Evolutionary conservation across 2,888 invertebrate species (phyloP).

Genomic region (Theretra japonica): DNA sequence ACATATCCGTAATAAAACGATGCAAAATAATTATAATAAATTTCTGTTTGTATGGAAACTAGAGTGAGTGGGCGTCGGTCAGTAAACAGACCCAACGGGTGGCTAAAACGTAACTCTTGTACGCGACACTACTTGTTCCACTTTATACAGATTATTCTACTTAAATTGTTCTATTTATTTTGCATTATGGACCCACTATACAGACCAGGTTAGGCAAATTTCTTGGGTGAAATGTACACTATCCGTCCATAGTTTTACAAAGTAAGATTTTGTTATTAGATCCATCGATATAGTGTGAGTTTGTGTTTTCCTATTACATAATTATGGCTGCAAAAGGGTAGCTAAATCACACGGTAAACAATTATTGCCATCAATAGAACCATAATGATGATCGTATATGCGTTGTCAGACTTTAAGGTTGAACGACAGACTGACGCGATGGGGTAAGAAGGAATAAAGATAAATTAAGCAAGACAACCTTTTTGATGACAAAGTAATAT

Average conservation of each 20-base stretch:
- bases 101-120: constrained; percentile 73
- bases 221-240: neutral
- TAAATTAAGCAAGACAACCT: no score
- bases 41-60: constrained; percentile 34
- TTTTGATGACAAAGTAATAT: no score
- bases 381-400: no score
- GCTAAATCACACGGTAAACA: no score
- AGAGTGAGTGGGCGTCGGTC: constrained; percentile 44
- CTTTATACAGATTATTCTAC: constrained; percentile 38
- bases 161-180: constrained; percentile 37
- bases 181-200: neutral
- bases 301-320: no score
- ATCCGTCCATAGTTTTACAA: neutral
- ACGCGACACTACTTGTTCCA: constrained; percentile 48
- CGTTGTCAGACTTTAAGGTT: no score
- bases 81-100: constrained; percentile 56
- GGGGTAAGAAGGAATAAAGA: no score
- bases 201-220: neutral
- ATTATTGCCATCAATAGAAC: no score
- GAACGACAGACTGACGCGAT: no score
- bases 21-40: constrained; percentile 49
- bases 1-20: constrained; percentile 35
- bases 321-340: no score
- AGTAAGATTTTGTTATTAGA: no score
- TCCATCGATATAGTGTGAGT: no score